Evolutionary conservation across 2,888 invertebrate species (phyloP).

Genomic region (Stenichneumon culpator): DNA sequence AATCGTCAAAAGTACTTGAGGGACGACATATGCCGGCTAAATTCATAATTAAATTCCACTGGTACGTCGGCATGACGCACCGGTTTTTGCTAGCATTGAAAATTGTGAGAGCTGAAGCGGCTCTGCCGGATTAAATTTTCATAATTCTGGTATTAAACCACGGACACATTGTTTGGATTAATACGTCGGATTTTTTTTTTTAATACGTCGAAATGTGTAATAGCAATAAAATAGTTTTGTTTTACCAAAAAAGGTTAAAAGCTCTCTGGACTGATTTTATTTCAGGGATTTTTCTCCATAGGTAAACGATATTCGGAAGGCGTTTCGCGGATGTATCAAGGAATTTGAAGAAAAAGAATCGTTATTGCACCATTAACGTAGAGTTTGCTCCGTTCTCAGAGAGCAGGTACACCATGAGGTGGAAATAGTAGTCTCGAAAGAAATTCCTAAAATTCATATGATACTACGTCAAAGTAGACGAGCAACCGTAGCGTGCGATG

Average conservation of each 20-base stretch:
- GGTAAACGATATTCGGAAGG: not conserved
- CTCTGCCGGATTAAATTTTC: too few species aligned
- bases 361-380: not conserved
- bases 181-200: too few species aligned
- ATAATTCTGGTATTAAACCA: too few species aligned
- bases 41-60: too few species aligned
- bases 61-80: too few species aligned
- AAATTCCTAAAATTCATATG: slow-evolving; percentile 31
- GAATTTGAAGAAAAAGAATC: not conserved
- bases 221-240: too few species aligned
- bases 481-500: not conserved
- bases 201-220: too few species aligned
- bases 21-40: too few species aligned
- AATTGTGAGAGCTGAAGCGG: too few species aligned
- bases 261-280: not conserved
- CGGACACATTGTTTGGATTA: too few species aligned
- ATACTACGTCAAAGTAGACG: slow-evolving; percentile 24
- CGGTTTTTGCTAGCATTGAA: too few species aligned
- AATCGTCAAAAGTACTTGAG: too few species aligned
- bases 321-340: not conserved
- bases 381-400: not conserved
- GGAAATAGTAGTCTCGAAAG: slow-evolving; percentile 4
- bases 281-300: not conserved
- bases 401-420: not conserved
- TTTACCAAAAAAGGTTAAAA: not conserved